Percentiles rank a stretch among this genome's conserved stretches.
These are phyloP conservation scores for Cichlasoma orientale DNA, from an alignment of 2,797 vertebrate genomes.

Conservation along the genomic window DNA sequence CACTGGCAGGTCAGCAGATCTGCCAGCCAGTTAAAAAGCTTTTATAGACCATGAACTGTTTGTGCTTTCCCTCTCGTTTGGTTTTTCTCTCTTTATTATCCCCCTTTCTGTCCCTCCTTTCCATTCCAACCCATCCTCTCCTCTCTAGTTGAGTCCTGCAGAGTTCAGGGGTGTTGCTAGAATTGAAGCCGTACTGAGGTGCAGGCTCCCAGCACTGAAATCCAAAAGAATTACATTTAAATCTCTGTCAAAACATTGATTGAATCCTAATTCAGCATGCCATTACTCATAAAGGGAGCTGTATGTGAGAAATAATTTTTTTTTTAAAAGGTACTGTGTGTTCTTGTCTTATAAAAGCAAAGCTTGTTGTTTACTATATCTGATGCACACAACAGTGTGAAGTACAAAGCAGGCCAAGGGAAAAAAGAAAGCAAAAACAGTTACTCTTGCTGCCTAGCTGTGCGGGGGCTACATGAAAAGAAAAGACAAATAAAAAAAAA, in stretches of 20 bases:
- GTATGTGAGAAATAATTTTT: background rate
- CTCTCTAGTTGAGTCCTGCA: conserved; percentile 36
- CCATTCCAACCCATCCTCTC: conserved; percentile 11
- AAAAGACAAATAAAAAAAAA: background rate
- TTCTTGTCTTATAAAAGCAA: background rate
- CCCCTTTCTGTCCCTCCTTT: conserved; percentile 8
- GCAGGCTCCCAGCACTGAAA: conserved; percentile 6
- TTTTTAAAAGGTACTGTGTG: fast-evolving
- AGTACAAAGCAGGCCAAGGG: background rate
- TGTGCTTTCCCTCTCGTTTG: conserved; percentile 15
- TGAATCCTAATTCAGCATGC: conserved; percentile 25
- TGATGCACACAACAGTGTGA: background rate
- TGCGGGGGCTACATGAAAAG: background rate
- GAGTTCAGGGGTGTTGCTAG: conserved; percentile 30
- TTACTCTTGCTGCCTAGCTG: background rate
- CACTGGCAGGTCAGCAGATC: conserved; percentile 90
- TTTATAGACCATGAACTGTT: conserved; percentile 62
- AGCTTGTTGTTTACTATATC: background rate
- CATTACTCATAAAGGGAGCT: background rate
- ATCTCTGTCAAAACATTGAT: conserved; percentile 24
- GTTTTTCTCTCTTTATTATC: conserved; percentile 24
- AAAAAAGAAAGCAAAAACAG: background rate
- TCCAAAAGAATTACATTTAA: conserved; percentile 27
- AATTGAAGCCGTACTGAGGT: background rate
- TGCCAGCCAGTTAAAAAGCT: conserved; percentile 67